Evolutionary conservation across 2,888 invertebrate species (phyloP).

Genomic region (Caenorhabditis imperialis): DNA sequence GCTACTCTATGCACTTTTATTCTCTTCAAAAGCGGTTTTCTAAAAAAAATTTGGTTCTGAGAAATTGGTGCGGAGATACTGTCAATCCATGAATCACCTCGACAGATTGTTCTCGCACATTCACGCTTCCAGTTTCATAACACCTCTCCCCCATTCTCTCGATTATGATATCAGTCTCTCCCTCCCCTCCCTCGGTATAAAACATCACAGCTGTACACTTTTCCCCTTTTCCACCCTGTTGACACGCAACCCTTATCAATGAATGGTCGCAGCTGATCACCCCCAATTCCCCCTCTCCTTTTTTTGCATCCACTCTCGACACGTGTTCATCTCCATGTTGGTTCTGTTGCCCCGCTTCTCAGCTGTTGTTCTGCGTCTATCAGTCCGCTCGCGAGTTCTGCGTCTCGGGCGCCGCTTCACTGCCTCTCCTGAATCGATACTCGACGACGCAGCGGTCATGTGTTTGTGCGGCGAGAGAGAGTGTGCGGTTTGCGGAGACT

Average conservation of each 20-base stretch:
- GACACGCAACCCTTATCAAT: background rate
- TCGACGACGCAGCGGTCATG: constrained; percentile 30
- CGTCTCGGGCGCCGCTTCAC: background rate
- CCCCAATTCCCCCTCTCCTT: background rate
- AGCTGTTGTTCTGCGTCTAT: background rate
- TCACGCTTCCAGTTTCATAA: background rate
- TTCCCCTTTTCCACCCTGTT: background rate
- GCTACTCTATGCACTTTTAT: too few relatives aligned
- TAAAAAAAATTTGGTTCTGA: too few relatives aligned
- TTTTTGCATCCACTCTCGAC: constrained; percentile 1
- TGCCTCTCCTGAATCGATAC: constrained; percentile 14
- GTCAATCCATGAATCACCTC: too few relatives aligned
- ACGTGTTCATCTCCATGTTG: background rate
- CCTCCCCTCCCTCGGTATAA: background rate
- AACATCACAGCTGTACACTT: background rate
- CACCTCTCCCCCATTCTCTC: background rate
- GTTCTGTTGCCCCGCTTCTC: background rate
- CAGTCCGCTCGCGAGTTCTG: background rate
- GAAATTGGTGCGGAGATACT: too few relatives aligned
- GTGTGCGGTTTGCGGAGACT: constrained; percentile 4
- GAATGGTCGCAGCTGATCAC: background rate
- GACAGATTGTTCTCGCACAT: too few relatives aligned
- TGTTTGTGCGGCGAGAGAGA: constrained; percentile 26
- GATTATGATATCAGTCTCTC: background rate
- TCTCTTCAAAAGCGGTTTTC: too few relatives aligned